phyloP scores from a whole-genome alignment of 2,888 invertebrate genomes.

The Eristalis intricaria region DNA sequence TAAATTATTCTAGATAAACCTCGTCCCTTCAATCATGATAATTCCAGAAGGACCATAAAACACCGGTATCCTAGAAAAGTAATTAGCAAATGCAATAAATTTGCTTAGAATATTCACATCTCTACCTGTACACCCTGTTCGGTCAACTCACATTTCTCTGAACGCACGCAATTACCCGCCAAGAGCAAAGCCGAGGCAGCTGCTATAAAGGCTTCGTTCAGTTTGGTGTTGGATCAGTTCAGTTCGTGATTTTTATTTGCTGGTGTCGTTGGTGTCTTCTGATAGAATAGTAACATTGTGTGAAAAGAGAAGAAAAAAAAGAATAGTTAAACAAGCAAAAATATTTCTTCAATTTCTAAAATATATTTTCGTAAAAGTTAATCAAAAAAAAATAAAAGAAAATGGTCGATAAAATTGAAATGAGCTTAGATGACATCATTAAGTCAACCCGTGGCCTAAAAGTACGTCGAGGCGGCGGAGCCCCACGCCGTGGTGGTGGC shows the following conservation, averaged over 20 bases:
- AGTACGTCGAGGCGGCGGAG: slow-evolving; percentile 84
- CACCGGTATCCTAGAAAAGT: not conserved
- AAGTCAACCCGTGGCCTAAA: slow-evolving; percentile 86
- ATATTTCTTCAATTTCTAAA: not conserved
- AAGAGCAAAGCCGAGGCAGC: not conserved
- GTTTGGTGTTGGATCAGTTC: slow-evolving; percentile 13
- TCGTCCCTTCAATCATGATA: too few species aligned
- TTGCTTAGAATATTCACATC: not conserved
- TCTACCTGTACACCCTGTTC: slow-evolving; percentile 7
- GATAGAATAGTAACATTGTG: not conserved
- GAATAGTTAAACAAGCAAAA: not conserved
- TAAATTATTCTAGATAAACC: too few species aligned
- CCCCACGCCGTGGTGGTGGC: slow-evolving; percentile 84
- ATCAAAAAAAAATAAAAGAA: slow-evolving; percentile 78
- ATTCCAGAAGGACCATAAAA: not conserved
- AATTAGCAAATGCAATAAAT: not conserved
- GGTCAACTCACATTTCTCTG: not conserved
- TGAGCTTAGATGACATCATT: slow-evolving; percentile 98
- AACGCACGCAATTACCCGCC: slow-evolving; percentile 1
- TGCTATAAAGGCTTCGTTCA: not conserved
- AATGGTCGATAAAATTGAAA: slow-evolving; percentile 97
- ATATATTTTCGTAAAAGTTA: slow-evolving; percentile 10
- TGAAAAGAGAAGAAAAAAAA: not conserved
- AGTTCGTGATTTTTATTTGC: not conserved
- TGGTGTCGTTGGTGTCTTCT: slow-evolving; percentile 26